Conservation (phyloP, 2,888 invertebrate genomes). For the Gymnoscelis rufifasciata region DNA sequence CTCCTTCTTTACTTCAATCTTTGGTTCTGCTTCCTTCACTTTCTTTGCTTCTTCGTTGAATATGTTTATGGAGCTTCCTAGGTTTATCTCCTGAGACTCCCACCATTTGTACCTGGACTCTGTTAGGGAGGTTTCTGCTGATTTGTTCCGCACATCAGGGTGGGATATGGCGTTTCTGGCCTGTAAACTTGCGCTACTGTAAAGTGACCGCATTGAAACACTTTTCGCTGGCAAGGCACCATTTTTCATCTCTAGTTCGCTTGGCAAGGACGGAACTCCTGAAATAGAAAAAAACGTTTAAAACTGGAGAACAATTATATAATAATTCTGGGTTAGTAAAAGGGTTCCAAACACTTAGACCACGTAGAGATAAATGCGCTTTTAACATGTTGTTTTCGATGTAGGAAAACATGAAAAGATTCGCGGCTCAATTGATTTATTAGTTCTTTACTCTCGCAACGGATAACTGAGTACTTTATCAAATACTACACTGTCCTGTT, state of each 20-base stretch:
- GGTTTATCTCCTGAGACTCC: slow-evolving; percentile 78
- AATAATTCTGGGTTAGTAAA: no score
- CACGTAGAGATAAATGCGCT: no score
- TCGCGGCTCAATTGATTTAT: no score
- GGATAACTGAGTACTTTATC: no score
- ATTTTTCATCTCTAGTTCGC: slow-evolving; percentile 37
- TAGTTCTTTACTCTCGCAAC: no score
- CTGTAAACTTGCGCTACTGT: slow-evolving; percentile 47
- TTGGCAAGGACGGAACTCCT: slow-evolving; percentile 43
- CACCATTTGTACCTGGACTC: slow-evolving; percentile 74
- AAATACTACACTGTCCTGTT: no score
- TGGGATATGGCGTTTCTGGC: slow-evolving; percentile 64
- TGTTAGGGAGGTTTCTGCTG: slow-evolving; percentile 41
- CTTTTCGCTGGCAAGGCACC: slow-evolving; percentile 51
- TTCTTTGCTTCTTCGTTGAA: slow-evolving; percentile 62
- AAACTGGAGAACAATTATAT: no score
- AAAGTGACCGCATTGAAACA: slow-evolving; percentile 60
- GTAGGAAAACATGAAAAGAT: no score
- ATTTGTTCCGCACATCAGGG: slow-evolving; percentile 58
- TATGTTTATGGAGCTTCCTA: slow-evolving; percentile 80
- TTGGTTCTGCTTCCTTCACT: slow-evolving; percentile 32
- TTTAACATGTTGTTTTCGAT: no score
- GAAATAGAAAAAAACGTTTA: slow-evolving; percentile 32
- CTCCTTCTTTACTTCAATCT: slow-evolving; percentile 32
- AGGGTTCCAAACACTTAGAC: no score